Conservation (phyloP, 2,888 invertebrate species). For the Drosophila recens region DNA sequence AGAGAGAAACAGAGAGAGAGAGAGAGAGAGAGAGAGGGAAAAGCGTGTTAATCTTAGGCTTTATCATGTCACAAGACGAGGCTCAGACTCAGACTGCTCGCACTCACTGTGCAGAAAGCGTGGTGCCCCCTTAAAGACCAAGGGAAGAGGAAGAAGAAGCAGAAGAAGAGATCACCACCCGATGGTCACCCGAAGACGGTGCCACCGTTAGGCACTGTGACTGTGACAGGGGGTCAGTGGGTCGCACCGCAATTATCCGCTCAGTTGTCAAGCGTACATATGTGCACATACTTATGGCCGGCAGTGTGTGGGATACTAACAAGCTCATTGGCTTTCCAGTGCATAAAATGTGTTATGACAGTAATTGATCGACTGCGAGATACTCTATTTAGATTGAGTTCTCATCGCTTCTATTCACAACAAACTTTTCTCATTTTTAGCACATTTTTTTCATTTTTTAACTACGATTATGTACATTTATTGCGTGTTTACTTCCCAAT, state of each 20-base stretch:
- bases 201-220: conserved; percentile 34
- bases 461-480: too few species aligned
- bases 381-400: background rate
- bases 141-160: background rate
- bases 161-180: conserved; percentile 12
- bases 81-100: conserved; percentile 8
- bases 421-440: too few species aligned
- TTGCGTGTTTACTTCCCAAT: too few species aligned
- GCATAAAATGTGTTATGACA: background rate
- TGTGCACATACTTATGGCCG: conserved; percentile 3
- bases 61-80: background rate
- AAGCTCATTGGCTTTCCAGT: background rate
- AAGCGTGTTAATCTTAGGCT: conserved; percentile 14
- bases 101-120: conserved; percentile 54
- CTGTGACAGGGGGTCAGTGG: conserved; percentile 39
- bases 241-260: conserved; percentile 27
- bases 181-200: background rate
- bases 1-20: background rate
- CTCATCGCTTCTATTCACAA: too few species aligned
- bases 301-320: conserved; percentile 1
- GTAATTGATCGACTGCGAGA: background rate
- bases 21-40: background rate
- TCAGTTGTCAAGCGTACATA: background rate
- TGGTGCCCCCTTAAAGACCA: conserved; percentile 8
- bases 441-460: too few species aligned